A percentile compares a stretch with the other conserved stretches of the same genome.
Evolutionary conservation across 2,888 invertebrate species (phyloP).

Genomic region (Temnothorax ravouxi): DNA sequence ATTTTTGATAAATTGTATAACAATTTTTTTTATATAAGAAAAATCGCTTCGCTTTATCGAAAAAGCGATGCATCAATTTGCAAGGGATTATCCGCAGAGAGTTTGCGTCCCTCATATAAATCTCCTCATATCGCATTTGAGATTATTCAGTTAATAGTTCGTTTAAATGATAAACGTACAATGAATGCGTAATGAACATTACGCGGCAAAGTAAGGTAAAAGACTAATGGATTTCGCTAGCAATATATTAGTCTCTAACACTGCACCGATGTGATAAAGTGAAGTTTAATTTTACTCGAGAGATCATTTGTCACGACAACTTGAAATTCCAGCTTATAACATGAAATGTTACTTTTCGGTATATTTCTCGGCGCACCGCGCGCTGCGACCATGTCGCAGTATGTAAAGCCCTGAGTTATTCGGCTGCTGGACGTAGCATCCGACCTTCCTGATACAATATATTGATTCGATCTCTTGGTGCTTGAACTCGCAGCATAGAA

Average conservation of each 20-base stretch:
- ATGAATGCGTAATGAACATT: slow-evolving; percentile 30
- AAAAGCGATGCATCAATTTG: background rate
- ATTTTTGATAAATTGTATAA: background rate
- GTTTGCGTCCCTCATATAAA: slow-evolving; percentile 7
- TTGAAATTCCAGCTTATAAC: background rate
- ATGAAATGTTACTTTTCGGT: background rate
- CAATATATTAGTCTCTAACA: background rate
- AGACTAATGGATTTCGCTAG: slow-evolving; percentile 6
- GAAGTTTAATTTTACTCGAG: background rate
- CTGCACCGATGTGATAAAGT: background rate
- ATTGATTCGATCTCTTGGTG: slow-evolving; percentile 79
- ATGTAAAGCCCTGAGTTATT: slow-evolving; percentile 5
- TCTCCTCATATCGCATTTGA: background rate
- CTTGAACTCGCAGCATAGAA: slow-evolving; percentile 71
- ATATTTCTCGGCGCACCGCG: background rate
- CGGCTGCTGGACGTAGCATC: slow-evolving; percentile 59
- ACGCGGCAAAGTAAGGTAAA: background rate
- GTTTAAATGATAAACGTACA: slow-evolving; percentile 14
- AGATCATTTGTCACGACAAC: background rate
- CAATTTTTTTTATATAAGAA: background rate
- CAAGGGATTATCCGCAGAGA: background rate
- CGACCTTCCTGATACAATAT: slow-evolving; percentile 76
- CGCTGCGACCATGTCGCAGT: background rate
- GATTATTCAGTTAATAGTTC: slow-evolving; percentile 22
- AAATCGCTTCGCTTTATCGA: background rate